Base-by-base conservation (phyloP, 1,140 invertebrate species). In the Pollicipes pollicipes region DNA sequence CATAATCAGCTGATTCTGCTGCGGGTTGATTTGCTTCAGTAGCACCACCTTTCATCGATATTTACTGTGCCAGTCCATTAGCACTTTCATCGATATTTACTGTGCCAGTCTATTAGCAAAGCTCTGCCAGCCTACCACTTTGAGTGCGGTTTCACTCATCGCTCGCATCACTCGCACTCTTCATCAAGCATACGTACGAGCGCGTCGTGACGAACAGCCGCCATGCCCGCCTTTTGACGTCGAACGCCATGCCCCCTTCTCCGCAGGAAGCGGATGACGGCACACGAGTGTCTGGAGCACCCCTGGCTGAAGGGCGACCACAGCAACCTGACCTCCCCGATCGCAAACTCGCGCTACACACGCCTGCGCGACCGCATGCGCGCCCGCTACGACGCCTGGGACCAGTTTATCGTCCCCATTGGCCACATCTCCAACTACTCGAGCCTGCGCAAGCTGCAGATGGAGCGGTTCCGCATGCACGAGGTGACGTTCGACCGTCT, bases 381-480 rank as follows among this genome's bases (percentile, higher is more conserved):
- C 37, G 83, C 85, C 45, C 88, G 90, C 80, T 93, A 92, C 77
- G 86, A 89, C 76, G 88, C 93, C 76, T 99, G 96, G 91, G 88
- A 92, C 74, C 90, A 90, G 77, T 97, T 91, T 77, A 82, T 90
- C 68, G 83, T 98, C 76, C 95, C 96, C 45, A 91, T 99, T 82
- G 97, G 97, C 75, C 85, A 95, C 71, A 84, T 99, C 70, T 91
- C 97, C 72, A 96, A 99, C 80, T 99, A 97, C 82, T 96, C 93
- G 68, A 94, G 93, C 21, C 83, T 99, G n/a, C 86, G 95, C 71
- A 99, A 98, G 83, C 83, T 97, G 68, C 85, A 97, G 71, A 89
- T 97, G 76, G 94, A 97, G 74, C 96, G 96, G 82, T 98, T 95
- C 82, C 89, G 89, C 78, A 97, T 99, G 69, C 90, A 96, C 77